These are phyloP conservation scores for Nymphalis urticae DNA, from an alignment of 2,888 invertebrate species.

Conservation along the genomic window DNA sequence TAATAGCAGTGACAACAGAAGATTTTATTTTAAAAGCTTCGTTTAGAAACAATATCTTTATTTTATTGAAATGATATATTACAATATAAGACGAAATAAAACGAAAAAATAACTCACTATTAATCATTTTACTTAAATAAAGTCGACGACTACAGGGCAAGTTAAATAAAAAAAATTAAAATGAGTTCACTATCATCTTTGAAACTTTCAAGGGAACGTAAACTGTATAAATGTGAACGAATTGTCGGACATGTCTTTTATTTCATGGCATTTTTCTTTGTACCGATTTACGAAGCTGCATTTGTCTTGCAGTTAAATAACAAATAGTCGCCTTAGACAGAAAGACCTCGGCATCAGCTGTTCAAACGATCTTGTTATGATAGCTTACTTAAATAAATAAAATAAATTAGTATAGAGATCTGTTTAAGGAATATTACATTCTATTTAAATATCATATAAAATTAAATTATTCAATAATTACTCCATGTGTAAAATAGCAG, in stretches of 20 bases:
- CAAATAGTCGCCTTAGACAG: constrained; percentile 23
- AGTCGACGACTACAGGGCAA: neutral
- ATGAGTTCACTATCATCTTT: neutral
- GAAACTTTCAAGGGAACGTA: constrained; percentile 4
- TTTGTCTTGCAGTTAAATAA: constrained; percentile 35
- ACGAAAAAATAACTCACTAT: neutral
- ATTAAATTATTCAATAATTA: too few relatives aligned
- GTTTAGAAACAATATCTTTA: too few relatives aligned
- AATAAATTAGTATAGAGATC: constrained; percentile 12
- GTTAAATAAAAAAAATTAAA: neutral
- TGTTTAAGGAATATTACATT: constrained; percentile 4
- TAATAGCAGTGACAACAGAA: too few relatives aligned
- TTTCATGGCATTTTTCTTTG: constrained; percentile 21
- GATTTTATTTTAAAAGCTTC: too few relatives aligned
- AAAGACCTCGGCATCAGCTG: constrained; percentile 18
- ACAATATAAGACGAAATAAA: too few relatives aligned
- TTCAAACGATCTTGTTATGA: constrained; percentile 15
- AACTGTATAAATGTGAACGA: constrained; percentile 23
- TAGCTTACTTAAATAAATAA: constrained; percentile 8
- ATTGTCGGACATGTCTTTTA: constrained; percentile 13
- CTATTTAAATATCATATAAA: neutral
- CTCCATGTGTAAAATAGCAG: too few relatives aligned
- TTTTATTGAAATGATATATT: too few relatives aligned
- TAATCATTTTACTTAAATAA: neutral
- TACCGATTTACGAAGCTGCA: constrained; percentile 26